These are phyloP conservation scores for Gryllus longicercus DNA, from an alignment of 2,888 invertebrate species.

Conservation along the genomic window DNA sequence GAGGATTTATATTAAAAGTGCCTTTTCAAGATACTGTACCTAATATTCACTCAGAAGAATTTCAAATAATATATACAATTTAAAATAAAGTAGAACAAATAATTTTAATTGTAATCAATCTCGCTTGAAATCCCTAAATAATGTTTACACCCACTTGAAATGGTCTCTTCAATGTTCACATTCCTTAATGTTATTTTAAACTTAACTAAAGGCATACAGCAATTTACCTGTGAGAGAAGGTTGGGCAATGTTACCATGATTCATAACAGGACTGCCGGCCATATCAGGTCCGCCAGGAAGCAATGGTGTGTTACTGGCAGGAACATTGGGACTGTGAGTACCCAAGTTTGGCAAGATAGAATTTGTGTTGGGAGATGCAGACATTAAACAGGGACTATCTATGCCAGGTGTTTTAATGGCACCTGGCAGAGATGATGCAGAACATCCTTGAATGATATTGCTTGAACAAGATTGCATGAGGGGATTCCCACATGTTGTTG, in stretches of 20 bases:
- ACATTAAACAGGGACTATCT: constrained; percentile 35
- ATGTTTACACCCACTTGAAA: too few species aligned
- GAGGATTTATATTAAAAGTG: too few species aligned
- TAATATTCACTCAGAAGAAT: too few species aligned
- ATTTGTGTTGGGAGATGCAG: constrained; percentile 36
- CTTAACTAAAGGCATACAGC: constrained; percentile 39
- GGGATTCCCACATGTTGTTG: constrained; percentile 24
- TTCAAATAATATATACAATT: too few species aligned
- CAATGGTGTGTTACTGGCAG: constrained; percentile 32
- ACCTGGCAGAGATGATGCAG: constrained; percentile 32
- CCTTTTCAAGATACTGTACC: too few species aligned
- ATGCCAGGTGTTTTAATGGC: constrained; percentile 34
- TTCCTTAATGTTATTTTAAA: too few species aligned
- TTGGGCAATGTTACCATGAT: constrained; percentile 38
- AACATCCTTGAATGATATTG: constrained; percentile 34
- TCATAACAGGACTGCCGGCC: constrained; percentile 35
- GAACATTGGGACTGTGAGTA: constrained; percentile 34
- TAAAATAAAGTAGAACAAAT: too few species aligned
- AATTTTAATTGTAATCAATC: too few species aligned
- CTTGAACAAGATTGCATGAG: constrained; percentile 36
- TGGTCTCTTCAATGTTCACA: too few species aligned
- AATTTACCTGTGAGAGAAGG: constrained; percentile 46
- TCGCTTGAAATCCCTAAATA: too few species aligned
- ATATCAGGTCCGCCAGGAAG: constrained; percentile 33
- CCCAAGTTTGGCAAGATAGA: constrained; percentile 38